Evolutionary conservation across 2,888 invertebrate genomes (phyloP).

Genomic region (Nineta flava): DNA sequence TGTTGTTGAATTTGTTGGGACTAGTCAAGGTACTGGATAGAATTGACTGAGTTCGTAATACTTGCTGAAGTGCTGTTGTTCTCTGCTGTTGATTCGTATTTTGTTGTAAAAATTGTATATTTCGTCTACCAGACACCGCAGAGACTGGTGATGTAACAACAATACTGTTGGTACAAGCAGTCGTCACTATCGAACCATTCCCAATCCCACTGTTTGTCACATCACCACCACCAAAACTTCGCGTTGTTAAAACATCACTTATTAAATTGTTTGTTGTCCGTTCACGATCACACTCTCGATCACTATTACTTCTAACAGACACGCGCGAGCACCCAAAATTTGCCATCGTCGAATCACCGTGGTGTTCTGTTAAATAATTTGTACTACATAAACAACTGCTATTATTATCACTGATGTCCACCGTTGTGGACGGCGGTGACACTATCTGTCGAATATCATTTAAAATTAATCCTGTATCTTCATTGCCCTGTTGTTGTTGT

Average conservation of each 20-base stretch:
- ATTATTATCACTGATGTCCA: constrained; percentile 6
- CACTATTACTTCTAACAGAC: neutral
- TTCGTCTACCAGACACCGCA: constrained; percentile 8
- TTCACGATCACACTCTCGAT: neutral
- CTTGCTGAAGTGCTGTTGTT: neutral
- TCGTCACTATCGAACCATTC: neutral
- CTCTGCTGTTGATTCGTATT: constrained; percentile 10
- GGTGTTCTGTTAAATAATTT: constrained; percentile 1
- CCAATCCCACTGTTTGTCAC: too few relatives aligned
- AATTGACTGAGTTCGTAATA: constrained; percentile 10
- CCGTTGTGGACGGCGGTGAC: constrained; percentile 10
- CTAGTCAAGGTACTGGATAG: constrained; percentile 25
- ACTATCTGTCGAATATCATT: constrained; percentile 3
- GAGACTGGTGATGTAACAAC: constrained; percentile 8
- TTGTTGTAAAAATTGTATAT: constrained; percentile 16
- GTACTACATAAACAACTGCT: constrained; percentile 3
- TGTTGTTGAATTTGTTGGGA: constrained; percentile 24
- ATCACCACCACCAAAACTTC: too few relatives aligned
- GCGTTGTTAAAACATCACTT: neutral
- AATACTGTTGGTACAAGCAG: neutral
- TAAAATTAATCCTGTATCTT: constrained; percentile 14
- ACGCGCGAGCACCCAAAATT: constrained; percentile 6
- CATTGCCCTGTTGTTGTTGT: neutral
- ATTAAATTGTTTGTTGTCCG: neutral
- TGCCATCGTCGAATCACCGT: neutral